Conservation (phyloP, 2,113 vertebrate species). For the Desmodus rotundus region DNA sequence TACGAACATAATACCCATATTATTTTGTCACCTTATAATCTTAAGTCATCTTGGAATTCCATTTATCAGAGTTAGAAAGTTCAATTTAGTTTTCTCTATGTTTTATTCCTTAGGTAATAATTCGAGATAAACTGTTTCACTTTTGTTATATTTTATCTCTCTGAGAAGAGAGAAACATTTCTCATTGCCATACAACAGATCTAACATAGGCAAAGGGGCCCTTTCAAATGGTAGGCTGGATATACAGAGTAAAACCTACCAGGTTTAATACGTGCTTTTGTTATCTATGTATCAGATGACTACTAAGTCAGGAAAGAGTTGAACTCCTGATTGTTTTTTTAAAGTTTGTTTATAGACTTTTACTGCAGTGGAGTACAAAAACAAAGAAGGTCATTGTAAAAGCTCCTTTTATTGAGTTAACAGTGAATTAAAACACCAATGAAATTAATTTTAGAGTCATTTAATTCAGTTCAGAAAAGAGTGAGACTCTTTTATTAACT, state of each 20-base stretch:
- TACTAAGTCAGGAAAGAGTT: constrained; percentile 37
- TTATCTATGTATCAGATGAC: neutral
- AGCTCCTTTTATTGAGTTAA: constrained; percentile 74
- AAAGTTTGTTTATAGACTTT: constrained; percentile 56
- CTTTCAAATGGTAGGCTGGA: neutral
- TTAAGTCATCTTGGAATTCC: neutral
- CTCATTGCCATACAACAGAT: neutral
- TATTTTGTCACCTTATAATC: neutral
- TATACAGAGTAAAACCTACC: neutral
- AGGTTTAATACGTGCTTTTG: neutral
- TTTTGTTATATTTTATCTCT: neutral
- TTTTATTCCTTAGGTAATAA: neutral
- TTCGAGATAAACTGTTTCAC: neutral
- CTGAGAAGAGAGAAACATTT: neutral
- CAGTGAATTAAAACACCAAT: constrained; percentile 73
- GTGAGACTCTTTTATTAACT: constrained; percentile 71
- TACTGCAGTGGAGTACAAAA: constrained; percentile 59
- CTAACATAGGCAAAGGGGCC: neutral
- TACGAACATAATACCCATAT: neutral
- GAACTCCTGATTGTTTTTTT: neutral
- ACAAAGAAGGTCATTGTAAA: constrained; percentile 74
- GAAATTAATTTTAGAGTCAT: constrained; percentile 77
- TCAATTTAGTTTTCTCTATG: neutral
- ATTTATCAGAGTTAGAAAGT: neutral
- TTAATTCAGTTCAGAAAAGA: constrained; percentile 73